phyloP scores from a whole-genome alignment of 30 jellyfish, hydroid and myxozoan species.

The Pseudorhiza aurosa region DNA sequence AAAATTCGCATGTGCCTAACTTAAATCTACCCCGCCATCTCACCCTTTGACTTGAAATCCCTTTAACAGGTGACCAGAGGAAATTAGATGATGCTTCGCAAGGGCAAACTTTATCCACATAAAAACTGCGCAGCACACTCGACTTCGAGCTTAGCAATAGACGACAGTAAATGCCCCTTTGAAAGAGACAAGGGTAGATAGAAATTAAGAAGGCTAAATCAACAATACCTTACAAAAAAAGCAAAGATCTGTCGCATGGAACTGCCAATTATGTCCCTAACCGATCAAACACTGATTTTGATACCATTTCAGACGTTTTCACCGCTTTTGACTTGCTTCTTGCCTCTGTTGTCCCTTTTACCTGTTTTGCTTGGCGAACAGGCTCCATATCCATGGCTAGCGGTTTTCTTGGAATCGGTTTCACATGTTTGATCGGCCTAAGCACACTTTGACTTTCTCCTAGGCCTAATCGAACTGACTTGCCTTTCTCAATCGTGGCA shows the following conservation, averaged over 20 bases:
- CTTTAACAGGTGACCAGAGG: too few relatives aligned
- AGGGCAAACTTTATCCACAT: neutral
- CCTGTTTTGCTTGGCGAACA: neutral
- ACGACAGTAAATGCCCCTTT: neutral
- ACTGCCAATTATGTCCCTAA: constrained; percentile 12
- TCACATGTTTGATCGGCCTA: constrained; percentile 46
- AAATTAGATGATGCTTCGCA: too few relatives aligned
- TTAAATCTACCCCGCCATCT: too few relatives aligned
- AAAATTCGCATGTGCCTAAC: too few relatives aligned
- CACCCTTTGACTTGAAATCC: too few relatives aligned
- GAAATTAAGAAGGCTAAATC: neutral
- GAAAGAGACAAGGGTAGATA: neutral
- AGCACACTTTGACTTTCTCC: neutral
- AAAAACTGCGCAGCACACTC: neutral
- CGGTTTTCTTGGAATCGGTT: constrained; percentile 55
- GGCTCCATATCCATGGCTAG: constrained; percentile 48
- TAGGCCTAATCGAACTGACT: neutral
- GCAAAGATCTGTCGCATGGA: neutral
- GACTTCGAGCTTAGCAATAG: too few relatives aligned
- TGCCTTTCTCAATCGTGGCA: neutral
- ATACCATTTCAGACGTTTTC: neutral
- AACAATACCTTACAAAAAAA: neutral
- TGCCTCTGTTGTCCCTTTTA: neutral
- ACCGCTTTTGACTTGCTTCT: neutral
- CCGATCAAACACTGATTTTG: constrained; percentile 47